Evolutionary conservation across 1,140 invertebrate species (phyloP).

Genomic region (Galleria mellonella): DNA sequence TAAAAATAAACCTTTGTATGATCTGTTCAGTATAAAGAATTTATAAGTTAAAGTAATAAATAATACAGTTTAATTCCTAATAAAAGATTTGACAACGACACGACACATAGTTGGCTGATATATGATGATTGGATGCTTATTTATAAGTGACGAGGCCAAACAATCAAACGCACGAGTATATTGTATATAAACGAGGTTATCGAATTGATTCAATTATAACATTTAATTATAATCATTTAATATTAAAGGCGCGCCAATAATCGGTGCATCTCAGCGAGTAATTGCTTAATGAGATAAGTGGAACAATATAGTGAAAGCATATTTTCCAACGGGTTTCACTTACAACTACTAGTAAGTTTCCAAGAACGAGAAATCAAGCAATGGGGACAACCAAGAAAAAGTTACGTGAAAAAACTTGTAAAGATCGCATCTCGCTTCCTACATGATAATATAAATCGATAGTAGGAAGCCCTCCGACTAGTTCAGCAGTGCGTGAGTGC

Average conservation of each 20-base stretch:
- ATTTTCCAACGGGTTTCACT: constrained; percentile 58
- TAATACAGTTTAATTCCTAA: too few species aligned
- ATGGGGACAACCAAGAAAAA: constrained; percentile 43
- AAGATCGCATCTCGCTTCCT: constrained; percentile 39
- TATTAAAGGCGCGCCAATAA: neutral
- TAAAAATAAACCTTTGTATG: too few species aligned
- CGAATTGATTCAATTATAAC: too few species aligned
- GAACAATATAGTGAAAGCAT: constrained; percentile 55
- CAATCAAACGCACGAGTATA: too few species aligned
- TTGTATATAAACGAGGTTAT: too few species aligned
- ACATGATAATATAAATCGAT: constrained; percentile 66
- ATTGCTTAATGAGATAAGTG: constrained; percentile 12
- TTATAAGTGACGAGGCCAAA: too few species aligned
- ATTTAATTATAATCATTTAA: too few species aligned
- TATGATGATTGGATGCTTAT: too few species aligned
- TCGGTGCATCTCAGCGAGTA: neutral
- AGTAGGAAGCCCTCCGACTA: constrained; percentile 71
- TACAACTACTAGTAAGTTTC: constrained; percentile 41
- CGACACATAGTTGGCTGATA: too few species aligned
- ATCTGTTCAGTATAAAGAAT: too few species aligned
- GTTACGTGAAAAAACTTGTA: constrained; percentile 38
- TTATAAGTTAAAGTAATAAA: too few species aligned
- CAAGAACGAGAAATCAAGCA: constrained; percentile 50
- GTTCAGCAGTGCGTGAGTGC: constrained; percentile 71
- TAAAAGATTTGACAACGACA: too few species aligned